Evolutionary conservation across 2,888 invertebrate species (phyloP).

Genomic region (Aphidoletes aphidimyza): DNA sequence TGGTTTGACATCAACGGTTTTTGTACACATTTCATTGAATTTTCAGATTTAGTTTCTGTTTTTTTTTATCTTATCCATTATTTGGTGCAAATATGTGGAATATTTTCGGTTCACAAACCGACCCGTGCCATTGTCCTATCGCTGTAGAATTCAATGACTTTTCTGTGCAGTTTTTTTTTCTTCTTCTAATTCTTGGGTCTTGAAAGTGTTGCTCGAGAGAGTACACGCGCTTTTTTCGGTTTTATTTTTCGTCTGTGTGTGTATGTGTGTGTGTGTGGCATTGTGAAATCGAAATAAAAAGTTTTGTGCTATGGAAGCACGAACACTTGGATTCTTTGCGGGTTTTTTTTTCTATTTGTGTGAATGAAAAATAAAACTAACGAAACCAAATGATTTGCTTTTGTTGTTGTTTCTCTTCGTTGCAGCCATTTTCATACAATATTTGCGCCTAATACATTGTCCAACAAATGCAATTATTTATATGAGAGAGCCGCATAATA

Average conservation of each 20-base stretch:
- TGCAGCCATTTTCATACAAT: constrained; percentile 11
- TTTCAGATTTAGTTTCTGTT: constrained; percentile 6
- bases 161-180: background rate
- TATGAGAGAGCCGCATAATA: background rate
- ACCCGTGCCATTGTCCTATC: background rate
- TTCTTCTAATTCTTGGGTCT: background rate
- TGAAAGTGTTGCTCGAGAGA: background rate
- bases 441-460: constrained; percentile 6
- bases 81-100: constrained; percentile 40
- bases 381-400: constrained; percentile 19
- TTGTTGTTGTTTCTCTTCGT: too few species aligned
- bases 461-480: constrained; percentile 35
- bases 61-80: too few species aligned
- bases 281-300: constrained; percentile 30
- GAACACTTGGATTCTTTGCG: constrained; percentile 8
- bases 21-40: background rate
- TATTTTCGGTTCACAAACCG: background rate
- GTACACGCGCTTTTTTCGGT: background rate
- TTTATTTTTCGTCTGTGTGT: background rate
- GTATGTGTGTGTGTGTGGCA: background rate
- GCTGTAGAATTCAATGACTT: constrained; percentile 19
- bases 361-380: background rate
- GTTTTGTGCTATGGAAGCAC: background rate
- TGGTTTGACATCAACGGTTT: background rate
- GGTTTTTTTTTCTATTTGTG: too few species aligned